Evolutionary conservation across 2,797 vertebrate species (phyloP).

Genomic region (Oceanodroma leucorhoa): DNA sequence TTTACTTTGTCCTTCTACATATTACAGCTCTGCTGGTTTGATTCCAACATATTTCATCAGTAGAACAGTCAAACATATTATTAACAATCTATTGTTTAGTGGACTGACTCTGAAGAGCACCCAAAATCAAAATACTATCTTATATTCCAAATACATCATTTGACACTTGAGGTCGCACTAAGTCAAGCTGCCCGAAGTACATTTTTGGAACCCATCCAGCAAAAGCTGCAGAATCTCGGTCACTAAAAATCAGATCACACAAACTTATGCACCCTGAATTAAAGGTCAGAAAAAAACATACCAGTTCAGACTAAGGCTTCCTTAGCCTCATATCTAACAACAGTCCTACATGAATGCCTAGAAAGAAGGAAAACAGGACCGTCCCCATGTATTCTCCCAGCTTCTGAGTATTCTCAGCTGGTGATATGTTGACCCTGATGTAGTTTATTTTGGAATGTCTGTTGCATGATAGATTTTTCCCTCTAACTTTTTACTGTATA

Average conservation of each 20-base stretch:
- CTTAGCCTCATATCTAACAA: not conserved
- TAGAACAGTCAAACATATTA: not conserved
- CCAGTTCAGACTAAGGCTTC: not conserved
- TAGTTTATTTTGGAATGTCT: not conserved
- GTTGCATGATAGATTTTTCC: not conserved
- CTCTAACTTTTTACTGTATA: not conserved
- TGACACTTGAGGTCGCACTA: not conserved
- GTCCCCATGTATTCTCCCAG: not conserved
- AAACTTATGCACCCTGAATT: not conserved
- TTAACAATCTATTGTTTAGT: not conserved
- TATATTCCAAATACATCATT: not conserved
- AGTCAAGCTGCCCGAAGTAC: not conserved
- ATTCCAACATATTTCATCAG: not conserved
- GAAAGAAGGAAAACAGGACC: not conserved
- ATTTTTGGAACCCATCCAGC: not conserved
- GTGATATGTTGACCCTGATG: not conserved
- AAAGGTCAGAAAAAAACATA: not conserved
- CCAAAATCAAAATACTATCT: not conserved
- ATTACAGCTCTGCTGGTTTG: not conserved
- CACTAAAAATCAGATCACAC: not conserved
- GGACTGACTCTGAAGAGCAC: not conserved
- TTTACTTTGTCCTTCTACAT: not conserved
- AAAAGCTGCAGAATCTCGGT: not conserved
- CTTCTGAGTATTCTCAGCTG: not conserved
- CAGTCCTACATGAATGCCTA: not conserved